Evolutionary conservation across 2,113 vertebrate genomes (phyloP).

Genomic region (Neodon shergylaensis): DNA sequence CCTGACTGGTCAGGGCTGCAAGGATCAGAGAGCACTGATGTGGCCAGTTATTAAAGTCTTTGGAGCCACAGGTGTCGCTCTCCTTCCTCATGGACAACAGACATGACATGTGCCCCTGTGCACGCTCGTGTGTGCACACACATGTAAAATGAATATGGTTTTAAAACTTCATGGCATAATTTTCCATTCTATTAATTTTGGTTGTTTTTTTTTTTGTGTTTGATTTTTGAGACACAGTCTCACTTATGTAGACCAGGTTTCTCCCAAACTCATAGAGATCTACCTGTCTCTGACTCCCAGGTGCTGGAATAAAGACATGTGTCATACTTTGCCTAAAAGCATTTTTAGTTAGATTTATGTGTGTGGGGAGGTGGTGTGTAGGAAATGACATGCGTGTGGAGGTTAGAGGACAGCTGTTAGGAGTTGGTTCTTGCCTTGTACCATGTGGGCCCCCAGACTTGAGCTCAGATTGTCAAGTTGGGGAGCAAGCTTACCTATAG

Average conservation of each 20-base stretch:
- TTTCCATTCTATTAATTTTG: not conserved
- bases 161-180: not conserved
- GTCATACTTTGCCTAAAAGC: not conserved
- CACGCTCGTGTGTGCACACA: not conserved
- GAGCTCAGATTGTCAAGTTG: not conserved
- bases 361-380: not conserved
- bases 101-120: not conserved
- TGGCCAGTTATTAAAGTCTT: not conserved
- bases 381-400: not conserved
- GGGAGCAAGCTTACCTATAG: not conserved
- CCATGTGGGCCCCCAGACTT: not conserved
- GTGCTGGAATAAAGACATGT: not conserved
- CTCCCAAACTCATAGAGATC: not conserved
- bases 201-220: not conserved
- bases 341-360: not conserved
- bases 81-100: not conserved
- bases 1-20: not conserved
- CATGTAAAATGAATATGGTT: not conserved
- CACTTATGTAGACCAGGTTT: not conserved
- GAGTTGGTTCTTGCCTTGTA: not conserved
- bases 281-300: not conserved
- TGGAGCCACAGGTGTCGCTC: not conserved
- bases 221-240: not conserved
- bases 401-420: not conserved
- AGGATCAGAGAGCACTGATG: not conserved